Evolutionary conservation across 53 echinoderm and acorn worm species (phyloP), one percentile per base, ranked within the genome.

Genomic region (Mesocentrotus franciscanus): DNA sequence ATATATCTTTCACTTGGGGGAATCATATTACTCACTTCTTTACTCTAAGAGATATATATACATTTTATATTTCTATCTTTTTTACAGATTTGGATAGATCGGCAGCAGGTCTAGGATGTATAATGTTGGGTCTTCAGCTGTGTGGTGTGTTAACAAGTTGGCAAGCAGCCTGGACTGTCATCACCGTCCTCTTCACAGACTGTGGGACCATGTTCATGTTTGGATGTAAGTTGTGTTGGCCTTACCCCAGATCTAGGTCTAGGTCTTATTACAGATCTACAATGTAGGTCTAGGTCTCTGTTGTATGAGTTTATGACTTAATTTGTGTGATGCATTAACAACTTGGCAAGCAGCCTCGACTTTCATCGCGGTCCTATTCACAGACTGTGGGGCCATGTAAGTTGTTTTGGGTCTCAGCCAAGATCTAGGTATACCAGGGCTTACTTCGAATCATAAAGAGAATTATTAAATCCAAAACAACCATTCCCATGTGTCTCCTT

Each of bases 351-450:
- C 95, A 39, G 96, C 96, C 11, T 98, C 95, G 91, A 97, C 97
- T 34, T 96, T 96, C 85, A 60, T 95, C 10, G 93, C 96, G 10
- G 95, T 96, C 16, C 96, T 97, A 58, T 98, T 97, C 56, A 97
- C 96, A 12, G 97, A 97, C 93, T 97, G 98, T 85, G 97, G 98
- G 30, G 95, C 96, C 24, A 98, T 97, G 98, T 97, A n/a, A n/a
- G n/a, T n/a, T n/a, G n/a, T n/a, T n/a, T n/a, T n/a, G n/a, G 62
- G 62, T 62, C 62, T 10, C 1, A 1, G 9, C 1, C 18, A 1
- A 62, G 62, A 3, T 62, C 62, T 16, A 14, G 14, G 62, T 62
- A 9, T 62, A 7, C 39, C 1, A 39, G n/a, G n/a, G n/a, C n/a
- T n/a, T 39, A 1, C 1, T 39, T 39, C 1, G 3, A 3, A 3